Evolutionary conservation across 2,888 invertebrate species (phyloP).

Genomic region (Ochropacha duplaris): DNA sequence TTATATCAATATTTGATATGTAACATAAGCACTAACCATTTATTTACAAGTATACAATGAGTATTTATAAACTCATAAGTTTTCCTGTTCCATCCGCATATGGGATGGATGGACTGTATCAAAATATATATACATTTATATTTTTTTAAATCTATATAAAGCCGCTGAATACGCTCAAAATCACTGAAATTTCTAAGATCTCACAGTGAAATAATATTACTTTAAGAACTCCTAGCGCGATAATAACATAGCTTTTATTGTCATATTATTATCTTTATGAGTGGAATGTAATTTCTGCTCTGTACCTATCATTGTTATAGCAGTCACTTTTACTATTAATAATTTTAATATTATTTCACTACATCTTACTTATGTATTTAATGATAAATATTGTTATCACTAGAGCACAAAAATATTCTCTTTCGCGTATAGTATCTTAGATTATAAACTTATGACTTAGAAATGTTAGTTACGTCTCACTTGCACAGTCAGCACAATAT

Average conservation of each 20-base stretch:
- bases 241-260: neutral
- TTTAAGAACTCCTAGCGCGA: slow-evolving; percentile 2
- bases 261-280: neutral
- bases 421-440: slow-evolving; percentile 43
- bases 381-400: slow-evolving; percentile 34
- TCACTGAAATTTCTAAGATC: slow-evolving; percentile 18
- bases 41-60: slow-evolving; percentile 32
- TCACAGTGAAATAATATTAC: slow-evolving; percentile 8
- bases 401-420: slow-evolving; percentile 49
- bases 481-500: slow-evolving; percentile 72
- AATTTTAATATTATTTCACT: neutral
- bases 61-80: slow-evolving; percentile 8
- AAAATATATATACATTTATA: slow-evolving; percentile 24
- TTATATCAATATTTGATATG: slow-evolving; percentile 43
- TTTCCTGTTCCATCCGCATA: slow-evolving; percentile 15
- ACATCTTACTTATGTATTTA: slow-evolving; percentile 11
- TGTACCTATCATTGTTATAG: neutral
- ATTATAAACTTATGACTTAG: slow-evolving; percentile 42
- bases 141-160: slow-evolving; percentile 14
- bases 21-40: slow-evolving; percentile 27
- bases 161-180: slow-evolving; percentile 42
- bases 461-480: slow-evolving; percentile 39
- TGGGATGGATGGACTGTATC: slow-evolving; percentile 11
- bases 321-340: neutral
- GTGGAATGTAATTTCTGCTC: neutral